Evolutionary conservation across 1,140 invertebrate genomes (phyloP).

Genomic region (Spodoptera frugiperda): DNA sequence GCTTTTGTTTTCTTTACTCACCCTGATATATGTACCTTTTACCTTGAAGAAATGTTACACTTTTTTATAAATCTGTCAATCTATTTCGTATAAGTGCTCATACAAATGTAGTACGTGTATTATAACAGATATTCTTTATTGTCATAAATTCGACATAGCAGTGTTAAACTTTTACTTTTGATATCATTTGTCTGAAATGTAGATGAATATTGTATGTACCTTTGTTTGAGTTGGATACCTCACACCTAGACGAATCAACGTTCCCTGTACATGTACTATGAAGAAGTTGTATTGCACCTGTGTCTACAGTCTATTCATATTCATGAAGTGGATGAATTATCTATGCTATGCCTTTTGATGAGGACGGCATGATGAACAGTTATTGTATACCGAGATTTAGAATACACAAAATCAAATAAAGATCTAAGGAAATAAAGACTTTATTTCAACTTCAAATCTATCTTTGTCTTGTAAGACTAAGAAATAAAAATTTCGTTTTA

Average conservation of each 20-base stretch:
- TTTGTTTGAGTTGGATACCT: conserved; percentile 42
- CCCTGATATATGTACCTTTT: too few species aligned
- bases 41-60: too few species aligned
- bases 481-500: not conserved
- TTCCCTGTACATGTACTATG: conserved; percentile 32
- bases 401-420: not conserved
- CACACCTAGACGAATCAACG: conserved; percentile 25
- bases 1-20: not conserved
- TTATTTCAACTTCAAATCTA: not conserved
- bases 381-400: not conserved
- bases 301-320: conserved; percentile 45
- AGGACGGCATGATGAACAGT: not conserved
- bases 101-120: too few species aligned
- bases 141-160: not conserved
- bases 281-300: conserved; percentile 45
- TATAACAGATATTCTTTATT: not conserved
- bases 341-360: conserved; percentile 17
- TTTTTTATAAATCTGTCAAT: too few species aligned
- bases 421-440: not conserved
- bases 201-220: not conserved
- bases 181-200: conserved; percentile 20
- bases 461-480: not conserved
- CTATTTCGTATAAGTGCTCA: too few species aligned
- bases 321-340: conserved; percentile 46
- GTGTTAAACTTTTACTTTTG: not conserved